Evolutionary conservation across 2,113 vertebrate species (phyloP).

Genomic region (Lepus timidus): DNA sequence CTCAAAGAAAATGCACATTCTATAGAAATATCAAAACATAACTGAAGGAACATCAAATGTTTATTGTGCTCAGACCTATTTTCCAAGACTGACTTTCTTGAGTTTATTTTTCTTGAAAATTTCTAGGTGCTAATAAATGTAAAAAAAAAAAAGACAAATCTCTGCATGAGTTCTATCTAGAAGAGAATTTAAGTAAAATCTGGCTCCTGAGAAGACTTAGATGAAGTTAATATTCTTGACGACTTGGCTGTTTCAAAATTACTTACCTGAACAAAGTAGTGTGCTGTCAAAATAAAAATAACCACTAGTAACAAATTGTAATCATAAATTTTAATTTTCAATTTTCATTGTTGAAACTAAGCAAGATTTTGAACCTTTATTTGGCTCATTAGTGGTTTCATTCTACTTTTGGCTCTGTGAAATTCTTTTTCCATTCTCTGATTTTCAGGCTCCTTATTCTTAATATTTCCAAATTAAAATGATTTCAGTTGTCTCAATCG

Average conservation of each 20-base stretch:
- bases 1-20: constrained; percentile 16
- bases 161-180: neutral
- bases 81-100: neutral
- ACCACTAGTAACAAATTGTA: neutral
- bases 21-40: neutral
- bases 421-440: neutral
- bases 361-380: constrained; percentile 20
- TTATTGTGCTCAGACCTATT: neutral
- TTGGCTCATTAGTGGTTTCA: neutral
- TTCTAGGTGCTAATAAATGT: neutral
- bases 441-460: neutral
- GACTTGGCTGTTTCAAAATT: neutral
- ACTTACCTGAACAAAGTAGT: constrained; percentile 24
- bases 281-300: constrained; percentile 48
- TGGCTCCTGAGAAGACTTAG: neutral
- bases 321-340: constrained; percentile 16
- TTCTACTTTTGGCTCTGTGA: neutral
- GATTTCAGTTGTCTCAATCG: neutral
- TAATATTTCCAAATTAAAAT: constrained; percentile 16
- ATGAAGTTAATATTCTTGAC: constrained; percentile 22
- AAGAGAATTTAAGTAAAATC: neutral
- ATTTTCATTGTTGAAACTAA: neutral
- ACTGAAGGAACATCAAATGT: constrained; percentile 27
- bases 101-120: constrained; percentile 45
- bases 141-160: neutral